Evolutionary conservation across 1,140 invertebrate genomes (phyloP), one percentile per base, ranked within the genome.

Genomic region (Limonius californicus): DNA sequence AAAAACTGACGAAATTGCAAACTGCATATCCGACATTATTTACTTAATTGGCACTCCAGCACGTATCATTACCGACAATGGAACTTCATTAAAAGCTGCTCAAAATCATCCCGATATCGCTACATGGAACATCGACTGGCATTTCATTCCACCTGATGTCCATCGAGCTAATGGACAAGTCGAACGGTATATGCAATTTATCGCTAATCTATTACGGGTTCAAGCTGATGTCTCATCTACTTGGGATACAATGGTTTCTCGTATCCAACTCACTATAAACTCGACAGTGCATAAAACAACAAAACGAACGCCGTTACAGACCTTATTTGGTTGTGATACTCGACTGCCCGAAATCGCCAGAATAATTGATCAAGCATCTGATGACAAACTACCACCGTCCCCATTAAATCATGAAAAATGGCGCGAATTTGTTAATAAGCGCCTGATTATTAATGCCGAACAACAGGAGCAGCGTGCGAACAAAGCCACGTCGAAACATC

Each of bases 21-120:
- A 47, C 39, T 30, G 15, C 1, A 11, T 55, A 23, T 18, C 54
- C n/a, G 6, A 23, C 0, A 3, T 61, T 7, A 42, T 61, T 27
- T 35, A 19, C 21, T 27, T 70, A 2, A 73, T 76, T 54, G 70
- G 74, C 18, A 55, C 58, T 0, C 70, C 73, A 0, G 54, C 30
- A 9, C 39, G 70, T 4, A 70, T 80, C 18, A 66, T 76, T 0
- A 69, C 63, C 0, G 77, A 80, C 27, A 54, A 69, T 54, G 75
- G 75, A 4, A 68, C 66, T 14, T 50, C 68, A 3, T 76, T 76
- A 47, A 73, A 70, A 0, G 62, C 70, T 0, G 63, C 69, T n/a
- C n/a, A 58, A 19, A 6, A 6, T 9, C 11, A 39, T 39, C 8
- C 8, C 35, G 8, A 12, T 39, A 7, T 39, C 11, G n/a, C 11